Base-by-base conservation (phyloP, 2,113 vertebrate species). In the Tragelaphus imberbis region DNA sequence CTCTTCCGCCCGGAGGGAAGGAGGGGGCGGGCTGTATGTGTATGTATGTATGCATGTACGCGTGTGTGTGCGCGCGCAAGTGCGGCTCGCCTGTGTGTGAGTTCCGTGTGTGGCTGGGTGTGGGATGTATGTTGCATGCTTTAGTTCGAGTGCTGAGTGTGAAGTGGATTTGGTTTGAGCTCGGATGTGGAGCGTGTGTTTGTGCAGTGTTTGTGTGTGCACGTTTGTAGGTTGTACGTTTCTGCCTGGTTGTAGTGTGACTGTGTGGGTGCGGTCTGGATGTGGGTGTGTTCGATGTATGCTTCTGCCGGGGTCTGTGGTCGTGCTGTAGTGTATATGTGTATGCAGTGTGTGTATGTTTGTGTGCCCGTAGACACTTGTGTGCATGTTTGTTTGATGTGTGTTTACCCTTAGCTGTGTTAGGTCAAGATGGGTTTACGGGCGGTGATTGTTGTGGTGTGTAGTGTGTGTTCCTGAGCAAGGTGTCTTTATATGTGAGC, bases 21-120 rank as follows among this genome's bases (percentile, higher is more conserved):
- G 96, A 85, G 94, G 97, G 96, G 98, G 97, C 95, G 58, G 84
- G 94, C 98, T 94, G 85, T 96, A 82, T 98, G 97, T 98, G 95
- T 96, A 79, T 96, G 97, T 96, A 65, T 98, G 93, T 84, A 93
- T 97, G 98, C 91, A 92, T 97, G 89, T 87, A 47, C 44, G 56
- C 44, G 61, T 84, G 94, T 95, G 82, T 71, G 94, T 27, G 82
- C 61, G 71, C 94, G 87, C 96, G 36, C 87, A 15, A 59, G 79
- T 96, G 82, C 91, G 3, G 81, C 36, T 56, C 30, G 77, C 81
- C 90, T 88, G 75, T 96, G 90, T 96, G 92, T 96, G 93, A 84
- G 44, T 89, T 92, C 56, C 11, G n/a, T 86, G 77, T 97, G 93
- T 94, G 59, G 53, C 28, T n/a, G 55, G 79, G 49, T 81, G 85